Base-by-base conservation (phyloP, 2,888 invertebrate species). In the Ectemnius lituratus region DNA sequence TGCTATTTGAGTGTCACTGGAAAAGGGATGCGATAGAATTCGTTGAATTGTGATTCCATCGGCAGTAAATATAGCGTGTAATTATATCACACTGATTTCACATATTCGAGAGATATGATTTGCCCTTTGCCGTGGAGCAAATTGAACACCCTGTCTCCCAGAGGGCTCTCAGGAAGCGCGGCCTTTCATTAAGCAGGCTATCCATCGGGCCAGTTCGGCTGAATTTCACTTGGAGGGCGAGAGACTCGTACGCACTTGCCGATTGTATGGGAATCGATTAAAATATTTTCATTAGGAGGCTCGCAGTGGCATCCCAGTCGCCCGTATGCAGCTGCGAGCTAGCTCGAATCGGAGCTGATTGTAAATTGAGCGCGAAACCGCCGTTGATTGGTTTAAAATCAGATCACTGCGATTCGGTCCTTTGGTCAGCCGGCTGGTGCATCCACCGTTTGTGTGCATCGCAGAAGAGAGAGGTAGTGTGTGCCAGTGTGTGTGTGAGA, bases 381-480 rank as follows among this genome's bases (percentile, higher is more conserved):
- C 85, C 85, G 86, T 87, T 89, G 90, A 90, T 90, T 90, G 89
- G 88, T 90, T 90, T 88, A 87, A 89, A 89, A 89, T 90, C 88
- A 85, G 89, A 90, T 90, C 89, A 89, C 85, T 81, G 86, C 83
- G 77, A 83, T 74, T 81, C 80, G 73, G 81, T 79, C 71, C 78
- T 78, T 81, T 84, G 82, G 76, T 78, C 82, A 80, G 77, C 79
- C 77, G 75, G 52, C 52, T 16, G 82, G 62, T 85, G 86, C 86
- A 85, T 84, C 82, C 74, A 82, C 81, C 85, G 81, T 79, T 70
- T 78, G 80, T 71, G 78, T 82, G 82, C 82, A 83, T 78, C 69
- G 75, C 45, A 61, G 76, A 61, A 73, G 76, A 69, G 57, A 78
- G 75, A 57, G 37, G 8, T 8, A 8, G 37, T 37, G 8, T 2